phyloP scores from a whole-genome alignment of 2,888 invertebrate genomes.

The Apomyelois bistriatella region DNA sequence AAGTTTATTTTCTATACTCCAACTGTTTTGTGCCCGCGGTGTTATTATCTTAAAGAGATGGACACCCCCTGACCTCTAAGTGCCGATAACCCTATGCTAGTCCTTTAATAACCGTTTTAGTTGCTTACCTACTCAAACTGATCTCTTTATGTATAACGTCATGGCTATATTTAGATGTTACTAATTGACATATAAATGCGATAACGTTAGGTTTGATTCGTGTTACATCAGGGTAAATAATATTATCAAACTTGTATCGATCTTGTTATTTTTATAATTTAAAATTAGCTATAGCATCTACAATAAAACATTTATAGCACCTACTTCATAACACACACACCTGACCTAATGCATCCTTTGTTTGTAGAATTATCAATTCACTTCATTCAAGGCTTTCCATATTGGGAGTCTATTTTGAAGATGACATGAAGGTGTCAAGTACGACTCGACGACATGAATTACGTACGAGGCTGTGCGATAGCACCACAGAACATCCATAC shows the following conservation, averaged over 20 bases:
- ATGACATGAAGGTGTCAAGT: constrained; percentile 4
- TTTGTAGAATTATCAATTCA: constrained; percentile 1
- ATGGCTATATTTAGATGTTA: background rate
- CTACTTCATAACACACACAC: background rate
- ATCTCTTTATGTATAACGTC: background rate
- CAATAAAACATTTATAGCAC: too few species aligned
- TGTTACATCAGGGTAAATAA: background rate
- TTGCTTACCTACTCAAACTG: constrained; percentile 22
- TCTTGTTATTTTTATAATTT: too few species aligned
- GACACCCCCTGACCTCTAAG: constrained; percentile 45
- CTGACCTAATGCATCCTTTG: background rate
- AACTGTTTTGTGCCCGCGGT: constrained; percentile 24
- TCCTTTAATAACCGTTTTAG: constrained; percentile 49
- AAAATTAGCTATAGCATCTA: too few species aligned
- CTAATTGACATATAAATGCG: background rate
- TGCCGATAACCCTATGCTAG: constrained; percentile 41
- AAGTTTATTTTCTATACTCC: background rate
- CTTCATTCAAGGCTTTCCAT: constrained; percentile 1
- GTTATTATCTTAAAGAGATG: constrained; percentile 49
- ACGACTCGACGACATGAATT: constrained; percentile 29
- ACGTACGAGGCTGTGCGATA: constrained; percentile 18
- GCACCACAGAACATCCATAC: too few species aligned
- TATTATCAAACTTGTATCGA: too few species aligned
- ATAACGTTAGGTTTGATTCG: background rate
- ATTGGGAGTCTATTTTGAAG: constrained; percentile 3